A percentile compares a stretch with the other conserved stretches of the same genome.
phyloP scores from a whole-genome alignment of 2,113 vertebrate species.

The Haliaeetus leucogaster region DNA sequence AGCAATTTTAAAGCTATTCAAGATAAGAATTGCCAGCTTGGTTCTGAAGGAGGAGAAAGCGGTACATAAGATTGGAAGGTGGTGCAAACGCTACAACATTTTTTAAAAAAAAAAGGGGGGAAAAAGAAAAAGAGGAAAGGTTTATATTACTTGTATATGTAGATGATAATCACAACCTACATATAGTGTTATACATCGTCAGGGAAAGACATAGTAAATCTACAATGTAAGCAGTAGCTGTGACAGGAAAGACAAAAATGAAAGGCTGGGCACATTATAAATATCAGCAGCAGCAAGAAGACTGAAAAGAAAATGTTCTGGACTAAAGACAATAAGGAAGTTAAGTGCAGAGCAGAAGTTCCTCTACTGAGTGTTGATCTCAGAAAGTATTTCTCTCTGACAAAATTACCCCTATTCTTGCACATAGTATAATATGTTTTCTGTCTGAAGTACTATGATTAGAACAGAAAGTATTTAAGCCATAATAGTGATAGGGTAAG shows the following conservation, averaged over 20 bases:
- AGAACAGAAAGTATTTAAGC: neutral
- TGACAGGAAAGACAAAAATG: conserved; percentile 24
- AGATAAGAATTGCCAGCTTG: conserved; percentile 74
- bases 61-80: conserved; percentile 53
- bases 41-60: conserved; percentile 69
- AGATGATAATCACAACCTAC: conserved; percentile 52
- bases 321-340: neutral
- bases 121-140: neutral
- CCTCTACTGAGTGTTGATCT: neutral
- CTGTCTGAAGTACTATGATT: neutral
- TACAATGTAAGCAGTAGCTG: neutral
- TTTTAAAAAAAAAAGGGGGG: neutral
- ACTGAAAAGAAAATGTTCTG: conserved; percentile 1
- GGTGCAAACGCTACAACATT: conserved; percentile 27
- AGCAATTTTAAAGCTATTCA: conserved; percentile 84
- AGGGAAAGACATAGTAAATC: conserved; percentile 16
- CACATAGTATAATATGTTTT: neutral
- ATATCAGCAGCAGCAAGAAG: neutral
- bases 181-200: conserved; percentile 15
- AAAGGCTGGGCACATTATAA: neutral
- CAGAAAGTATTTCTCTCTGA: neutral
- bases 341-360: conserved; percentile 1
- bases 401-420: neutral
- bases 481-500: neutral
- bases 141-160: conserved; percentile 26